These are phyloP conservation scores for mouse (Mus musculus) DNA, from an alignment of 2,113 vertebrate genomes.

Conservation along the genomic window DNA sequence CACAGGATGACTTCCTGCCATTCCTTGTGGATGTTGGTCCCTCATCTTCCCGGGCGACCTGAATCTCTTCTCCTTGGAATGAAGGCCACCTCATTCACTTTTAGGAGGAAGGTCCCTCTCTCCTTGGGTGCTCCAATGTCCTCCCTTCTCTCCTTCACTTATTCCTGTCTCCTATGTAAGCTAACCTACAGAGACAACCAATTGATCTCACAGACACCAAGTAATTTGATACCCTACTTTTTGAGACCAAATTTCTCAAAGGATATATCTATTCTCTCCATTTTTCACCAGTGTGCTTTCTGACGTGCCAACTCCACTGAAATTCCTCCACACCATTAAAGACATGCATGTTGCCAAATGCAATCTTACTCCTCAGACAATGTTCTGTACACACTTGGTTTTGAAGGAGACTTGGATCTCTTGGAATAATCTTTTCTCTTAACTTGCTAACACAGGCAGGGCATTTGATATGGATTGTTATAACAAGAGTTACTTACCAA, in stretches of 20 bases:
- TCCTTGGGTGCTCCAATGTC: no score
- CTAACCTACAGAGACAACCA: background rate
- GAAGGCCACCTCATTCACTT: background rate
- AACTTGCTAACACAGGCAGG: background rate
- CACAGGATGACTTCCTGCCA: background rate
- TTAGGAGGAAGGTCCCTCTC: background rate
- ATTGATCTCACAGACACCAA: background rate
- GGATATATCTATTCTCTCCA: background rate
- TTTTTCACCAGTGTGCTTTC: background rate
- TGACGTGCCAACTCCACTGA: background rate
- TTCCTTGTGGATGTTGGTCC: background rate
- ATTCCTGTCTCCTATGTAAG: background rate
- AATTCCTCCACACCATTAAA: background rate
- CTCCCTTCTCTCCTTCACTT: background rate
- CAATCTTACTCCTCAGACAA: background rate
- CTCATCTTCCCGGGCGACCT: background rate
- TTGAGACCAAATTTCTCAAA: background rate
- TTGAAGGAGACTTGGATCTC: background rate
- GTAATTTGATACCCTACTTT: background rate
- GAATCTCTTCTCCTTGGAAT: background rate
- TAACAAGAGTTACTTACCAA: background rate
- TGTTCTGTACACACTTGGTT: background rate
- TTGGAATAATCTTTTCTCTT: background rate
- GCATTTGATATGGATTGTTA: background rate
- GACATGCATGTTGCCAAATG: background rate